Evolutionary conservation across 2,888 invertebrate species (phyloP).

Genomic region (Agrotis exclamationis): DNA sequence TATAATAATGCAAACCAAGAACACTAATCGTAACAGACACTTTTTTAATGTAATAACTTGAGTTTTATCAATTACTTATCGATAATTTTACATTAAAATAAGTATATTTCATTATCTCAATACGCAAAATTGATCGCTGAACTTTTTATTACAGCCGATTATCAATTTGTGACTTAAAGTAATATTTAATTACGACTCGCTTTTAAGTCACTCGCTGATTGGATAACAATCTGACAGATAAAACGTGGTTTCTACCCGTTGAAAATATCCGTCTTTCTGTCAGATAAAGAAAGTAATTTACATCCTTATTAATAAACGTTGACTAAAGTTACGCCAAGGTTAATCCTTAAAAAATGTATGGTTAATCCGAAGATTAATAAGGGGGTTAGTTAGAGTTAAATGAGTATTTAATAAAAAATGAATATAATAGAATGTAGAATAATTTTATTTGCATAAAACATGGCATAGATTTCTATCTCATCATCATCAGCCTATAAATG

Average conservation of each 20-base stretch:
- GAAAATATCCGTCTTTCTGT: neutral
- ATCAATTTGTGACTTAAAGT: conserved; percentile 14
- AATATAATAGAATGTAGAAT: too few relatives aligned
- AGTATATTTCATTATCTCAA: neutral
- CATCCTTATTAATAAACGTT: too few relatives aligned
- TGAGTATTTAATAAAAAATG: conserved; percentile 1
- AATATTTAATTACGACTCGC: conserved; percentile 29
- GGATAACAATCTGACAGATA: conserved; percentile 20
- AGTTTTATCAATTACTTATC: too few relatives aligned
- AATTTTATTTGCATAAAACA: too few relatives aligned
- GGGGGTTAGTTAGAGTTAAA: neutral
- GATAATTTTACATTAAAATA: too few relatives aligned
- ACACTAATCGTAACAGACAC: too few relatives aligned
- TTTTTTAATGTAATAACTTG: too few relatives aligned
- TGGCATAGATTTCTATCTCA: too few relatives aligned
- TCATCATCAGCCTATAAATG: too few relatives aligned
- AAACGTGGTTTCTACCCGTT: neutral
- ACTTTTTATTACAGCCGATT: conserved; percentile 8
- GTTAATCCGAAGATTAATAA: too few relatives aligned
- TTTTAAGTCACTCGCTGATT: conserved; percentile 9
- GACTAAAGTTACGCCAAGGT: too few relatives aligned
- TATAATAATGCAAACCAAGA: neutral
- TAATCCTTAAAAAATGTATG: too few relatives aligned
- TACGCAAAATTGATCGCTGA: conserved; percentile 14
- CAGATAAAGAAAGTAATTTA: conserved; percentile 4